Base-by-base conservation (phyloP, 2,113 vertebrate genomes). In the Sander vitreus region DNA sequence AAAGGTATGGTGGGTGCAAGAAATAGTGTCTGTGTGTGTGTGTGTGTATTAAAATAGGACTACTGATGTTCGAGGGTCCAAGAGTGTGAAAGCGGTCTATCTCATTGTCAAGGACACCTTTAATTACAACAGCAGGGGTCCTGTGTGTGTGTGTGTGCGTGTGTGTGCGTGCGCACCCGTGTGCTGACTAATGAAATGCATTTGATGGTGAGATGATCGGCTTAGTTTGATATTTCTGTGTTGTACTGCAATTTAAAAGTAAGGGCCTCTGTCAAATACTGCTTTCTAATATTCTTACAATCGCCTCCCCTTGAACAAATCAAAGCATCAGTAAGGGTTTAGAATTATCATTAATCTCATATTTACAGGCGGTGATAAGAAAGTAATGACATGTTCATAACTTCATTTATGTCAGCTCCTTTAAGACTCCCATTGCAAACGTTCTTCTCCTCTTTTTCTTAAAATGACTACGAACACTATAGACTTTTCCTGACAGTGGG, bases 81-180 rank as follows among this genome's bases (percentile, higher is more conserved):
- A 23, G 69, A 68, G 89, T 95, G 93, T 93, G 91, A 94, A 93
- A 86, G 85, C 54, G 36, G 83, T 84, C 87, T 74, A 83, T 93
- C 88, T 94, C 85, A 63, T 88, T 90, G 92, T 94, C 92, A 93
- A 95, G 93, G 92, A 94, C 94, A 94, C 93, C 89, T 92, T 94
- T 96, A 96, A 96, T 95, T 95, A 93, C 92, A 92, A 51, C 94
- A 92, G 89, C 89, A 79, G 93, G 92, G 71, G 71, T 69, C 57
- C 54, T 75, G 1, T 72, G 62, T 66, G 71, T 72, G 77, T 54
- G 57, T 74, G 72, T 67, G 66, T 72, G 45, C 63, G 60, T 53
- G 63, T 51, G 47, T 69, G 25, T 69, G 50, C 71, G 47, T 25
- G n/a, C n/a, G n/a, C n/a, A n/a, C n/a, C n/a, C n/a, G n/a, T n/a